These are phyloP conservation scores for Scaptomyza flava DNA, from an alignment of 2,888 invertebrate species.

Conservation along the genomic window DNA sequence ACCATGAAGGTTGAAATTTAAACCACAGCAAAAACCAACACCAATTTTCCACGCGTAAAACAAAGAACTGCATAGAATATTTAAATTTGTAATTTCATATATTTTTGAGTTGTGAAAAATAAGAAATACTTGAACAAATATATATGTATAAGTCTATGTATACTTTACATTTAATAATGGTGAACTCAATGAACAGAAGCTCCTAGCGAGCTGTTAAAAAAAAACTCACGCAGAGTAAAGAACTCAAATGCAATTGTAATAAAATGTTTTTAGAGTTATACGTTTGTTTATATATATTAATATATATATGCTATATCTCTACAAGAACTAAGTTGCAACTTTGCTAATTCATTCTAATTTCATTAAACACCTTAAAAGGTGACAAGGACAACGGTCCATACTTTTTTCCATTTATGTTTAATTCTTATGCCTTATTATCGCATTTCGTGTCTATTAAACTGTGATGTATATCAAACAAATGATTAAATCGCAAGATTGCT, in stretches of 20 bases:
- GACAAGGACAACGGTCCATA: slow-evolving; percentile 4
- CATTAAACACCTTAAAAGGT: background rate
- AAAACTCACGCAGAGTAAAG: background rate
- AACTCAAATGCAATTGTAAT: background rate
- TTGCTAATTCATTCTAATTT: background rate
- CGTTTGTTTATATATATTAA: background rate
- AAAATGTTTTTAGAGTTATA: background rate
- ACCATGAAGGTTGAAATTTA: background rate
- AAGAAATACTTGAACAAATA: slow-evolving; percentile 37
- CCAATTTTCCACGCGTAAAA: background rate
- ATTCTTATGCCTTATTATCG: slow-evolving; percentile 1
- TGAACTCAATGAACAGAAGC: slow-evolving; percentile 11
- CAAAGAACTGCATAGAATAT: slow-evolving; percentile 13
- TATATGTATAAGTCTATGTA: background rate
- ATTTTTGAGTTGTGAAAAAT: slow-evolving; percentile 14
- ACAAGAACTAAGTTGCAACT: background rate
- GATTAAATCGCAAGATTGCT: background rate
- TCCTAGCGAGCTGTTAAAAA: slow-evolving; percentile 4
- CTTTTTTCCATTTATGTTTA: background rate
- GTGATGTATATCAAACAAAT: background rate
- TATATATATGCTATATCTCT: background rate
- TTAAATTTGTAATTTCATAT: slow-evolving; percentile 26
- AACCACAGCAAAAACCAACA: background rate
- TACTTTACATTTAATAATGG: background rate
- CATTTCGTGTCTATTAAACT: background rate